Conservation (phyloP, 1,140 invertebrate genomes). For the Drosophila repletoides region DNA sequence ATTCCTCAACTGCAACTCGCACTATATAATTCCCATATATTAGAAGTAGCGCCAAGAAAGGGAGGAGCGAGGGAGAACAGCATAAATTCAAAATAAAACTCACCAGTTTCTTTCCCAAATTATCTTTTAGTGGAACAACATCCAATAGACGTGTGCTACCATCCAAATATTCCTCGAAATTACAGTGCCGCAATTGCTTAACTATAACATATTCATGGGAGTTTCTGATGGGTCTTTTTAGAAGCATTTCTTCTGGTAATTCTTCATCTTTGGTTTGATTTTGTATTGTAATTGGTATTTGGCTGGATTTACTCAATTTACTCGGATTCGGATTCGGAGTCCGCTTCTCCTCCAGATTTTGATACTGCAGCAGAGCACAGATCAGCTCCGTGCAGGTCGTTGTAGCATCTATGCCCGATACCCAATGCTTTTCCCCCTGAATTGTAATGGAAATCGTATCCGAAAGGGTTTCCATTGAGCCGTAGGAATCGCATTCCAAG, state of each 20-base stretch:
- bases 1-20: slow-evolving; percentile 62
- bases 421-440: slow-evolving; percentile 89
- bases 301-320: slow-evolving; percentile 7
- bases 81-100: not conserved
- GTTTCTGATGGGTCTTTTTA: not conserved
- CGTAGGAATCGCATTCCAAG: slow-evolving; percentile 82
- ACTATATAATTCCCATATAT: too few relatives aligned
- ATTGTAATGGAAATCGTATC: slow-evolving; percentile 91
- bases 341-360: slow-evolving; percentile 17
- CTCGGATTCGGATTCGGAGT: not conserved
- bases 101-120: slow-evolving; percentile 42
- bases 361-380: slow-evolving; percentile 84
- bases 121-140: slow-evolving; percentile 62
- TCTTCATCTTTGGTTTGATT: slow-evolving; percentile 52
- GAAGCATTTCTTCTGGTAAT: not conserved
- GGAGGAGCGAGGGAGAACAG: too few relatives aligned
- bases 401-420: slow-evolving; percentile 88
- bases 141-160: slow-evolving; percentile 61
- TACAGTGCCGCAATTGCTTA: slow-evolving; percentile 53
- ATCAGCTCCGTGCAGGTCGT: slow-evolving; percentile 92
- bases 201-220: slow-evolving; percentile 71
- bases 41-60: too few relatives aligned
- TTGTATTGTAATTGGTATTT: slow-evolving; percentile 9
- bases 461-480: slow-evolving; percentile 52
- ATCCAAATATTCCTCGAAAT: slow-evolving; percentile 71